Conservation (phyloP, 2,113 vertebrate species). For the Notiomystis cincta region DNA sequence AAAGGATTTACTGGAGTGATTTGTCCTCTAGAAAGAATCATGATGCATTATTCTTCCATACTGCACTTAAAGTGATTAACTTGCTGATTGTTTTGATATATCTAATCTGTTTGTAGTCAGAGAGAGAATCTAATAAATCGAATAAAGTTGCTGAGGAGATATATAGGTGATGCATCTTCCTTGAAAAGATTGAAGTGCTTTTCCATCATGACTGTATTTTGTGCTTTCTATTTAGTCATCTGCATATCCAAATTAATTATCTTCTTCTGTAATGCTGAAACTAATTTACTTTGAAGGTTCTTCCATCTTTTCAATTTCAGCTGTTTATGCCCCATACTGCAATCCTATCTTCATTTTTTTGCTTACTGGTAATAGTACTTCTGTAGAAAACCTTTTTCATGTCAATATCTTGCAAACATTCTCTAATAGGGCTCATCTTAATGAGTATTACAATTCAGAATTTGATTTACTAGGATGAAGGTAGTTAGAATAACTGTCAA, state of each 20-base stretch:
- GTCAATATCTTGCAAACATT: background rate
- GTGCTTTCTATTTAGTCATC: background rate
- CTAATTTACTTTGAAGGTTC: background rate
- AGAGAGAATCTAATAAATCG: background rate
- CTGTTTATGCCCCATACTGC: background rate
- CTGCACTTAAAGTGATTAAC: background rate
- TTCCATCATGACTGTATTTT: background rate
- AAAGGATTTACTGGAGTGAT: background rate
- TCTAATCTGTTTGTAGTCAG: background rate
- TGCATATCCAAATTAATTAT: background rate
- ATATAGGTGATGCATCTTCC: background rate
- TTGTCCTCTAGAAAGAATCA: background rate
- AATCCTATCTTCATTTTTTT: background rate
- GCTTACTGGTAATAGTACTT: background rate
- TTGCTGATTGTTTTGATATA: background rate
- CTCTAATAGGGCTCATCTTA: background rate
- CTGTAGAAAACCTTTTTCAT: background rate
- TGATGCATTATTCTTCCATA: background rate
- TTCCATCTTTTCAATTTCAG: background rate
- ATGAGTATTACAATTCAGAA: background rate
- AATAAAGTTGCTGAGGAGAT: background rate
- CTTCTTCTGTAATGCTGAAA: background rate
- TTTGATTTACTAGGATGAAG: background rate
- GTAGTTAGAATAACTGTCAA: background rate
- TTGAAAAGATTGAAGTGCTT: background rate